Evolutionary conservation across 2,113 vertebrate genomes (phyloP).

Genomic region (Rhea pennata): DNA sequence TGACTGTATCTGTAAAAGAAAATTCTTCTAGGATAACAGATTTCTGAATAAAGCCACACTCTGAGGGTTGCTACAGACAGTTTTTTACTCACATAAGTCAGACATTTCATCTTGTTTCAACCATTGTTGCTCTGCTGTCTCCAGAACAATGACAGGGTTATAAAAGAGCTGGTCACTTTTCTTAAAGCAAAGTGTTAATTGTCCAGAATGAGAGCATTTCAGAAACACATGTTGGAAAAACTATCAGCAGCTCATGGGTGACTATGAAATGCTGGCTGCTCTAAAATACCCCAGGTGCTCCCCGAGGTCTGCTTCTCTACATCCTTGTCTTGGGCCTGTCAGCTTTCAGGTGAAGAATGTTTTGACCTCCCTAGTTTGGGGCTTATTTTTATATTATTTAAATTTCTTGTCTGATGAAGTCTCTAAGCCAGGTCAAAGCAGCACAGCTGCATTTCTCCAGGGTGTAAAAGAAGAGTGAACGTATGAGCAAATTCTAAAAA

Average conservation of each 20-base stretch:
- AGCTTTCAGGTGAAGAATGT: background rate
- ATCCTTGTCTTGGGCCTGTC: background rate
- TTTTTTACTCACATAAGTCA: background rate
- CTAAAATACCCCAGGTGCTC: background rate
- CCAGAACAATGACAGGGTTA: background rate
- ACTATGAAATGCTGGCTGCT: rapidly evolving
- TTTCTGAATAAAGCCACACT: background rate
- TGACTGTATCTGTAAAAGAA: background rate
- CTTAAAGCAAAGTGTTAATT: background rate
- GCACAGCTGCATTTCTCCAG: background rate
- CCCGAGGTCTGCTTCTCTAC: background rate
- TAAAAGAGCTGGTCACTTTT: background rate
- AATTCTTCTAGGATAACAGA: background rate
- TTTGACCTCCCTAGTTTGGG: background rate
- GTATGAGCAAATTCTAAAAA: background rate
- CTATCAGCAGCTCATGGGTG: background rate
- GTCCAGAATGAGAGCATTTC: background rate
- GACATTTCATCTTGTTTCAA: background rate
- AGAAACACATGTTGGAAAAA: background rate
- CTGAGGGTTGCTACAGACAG: background rate
- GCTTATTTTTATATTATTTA: background rate
- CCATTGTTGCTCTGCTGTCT: background rate
- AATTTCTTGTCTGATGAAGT: background rate
- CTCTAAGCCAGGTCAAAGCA: background rate
- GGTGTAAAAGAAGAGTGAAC: too few relatives aligned